phyloP scores from a whole-genome alignment of 1,140 invertebrate species.

The Drosophila repletoides region DNA sequence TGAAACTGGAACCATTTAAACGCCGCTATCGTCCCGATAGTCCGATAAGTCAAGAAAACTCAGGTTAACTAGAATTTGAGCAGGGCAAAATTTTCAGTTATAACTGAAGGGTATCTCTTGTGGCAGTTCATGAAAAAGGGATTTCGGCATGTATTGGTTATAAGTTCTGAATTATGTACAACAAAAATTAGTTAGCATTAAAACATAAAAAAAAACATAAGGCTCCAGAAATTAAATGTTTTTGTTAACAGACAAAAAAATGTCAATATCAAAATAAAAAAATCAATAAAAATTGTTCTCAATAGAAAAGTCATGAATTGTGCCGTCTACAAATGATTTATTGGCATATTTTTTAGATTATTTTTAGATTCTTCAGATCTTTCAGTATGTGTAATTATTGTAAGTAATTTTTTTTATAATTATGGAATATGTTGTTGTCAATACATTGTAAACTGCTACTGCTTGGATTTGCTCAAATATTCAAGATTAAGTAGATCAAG shows the following conservation, averaged over 20 bases:
- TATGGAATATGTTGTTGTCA: slow-evolving; percentile 51
- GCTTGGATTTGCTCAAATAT: slow-evolving; percentile 44
- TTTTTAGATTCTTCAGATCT: slow-evolving; percentile 7
- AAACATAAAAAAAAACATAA: slow-evolving; percentile 5
- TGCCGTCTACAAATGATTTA: slow-evolving; percentile 31
- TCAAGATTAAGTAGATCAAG: slow-evolving; percentile 24
- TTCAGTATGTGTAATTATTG: slow-evolving; percentile 1
- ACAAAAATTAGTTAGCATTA: slow-evolving; percentile 4
- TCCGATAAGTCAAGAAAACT: not conserved
- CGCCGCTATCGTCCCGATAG: not conserved
- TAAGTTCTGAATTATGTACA: slow-evolving; percentile 1
- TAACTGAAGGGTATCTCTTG: slow-evolving; percentile 14
- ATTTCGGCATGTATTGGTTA: slow-evolving; percentile 9
- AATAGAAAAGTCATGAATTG: slow-evolving; percentile 11
- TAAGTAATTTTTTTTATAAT: slow-evolving; percentile 41
- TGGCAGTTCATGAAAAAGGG: not conserved
- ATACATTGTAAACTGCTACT: slow-evolving; percentile 41
- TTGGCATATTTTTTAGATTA: slow-evolving; percentile 25
- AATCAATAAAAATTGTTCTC: not conserved
- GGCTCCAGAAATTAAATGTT: not conserved
- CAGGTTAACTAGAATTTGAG: not conserved
- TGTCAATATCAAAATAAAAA: not conserved
- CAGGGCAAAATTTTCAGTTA: slow-evolving; percentile 51
- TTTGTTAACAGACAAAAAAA: slow-evolving; percentile 6
- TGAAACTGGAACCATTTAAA: not conserved